These are phyloP conservation scores for Crossaster papposus DNA, from an alignment of 53 echinoderm and acorn worm genomes.

Conservation along the genomic window DNA sequence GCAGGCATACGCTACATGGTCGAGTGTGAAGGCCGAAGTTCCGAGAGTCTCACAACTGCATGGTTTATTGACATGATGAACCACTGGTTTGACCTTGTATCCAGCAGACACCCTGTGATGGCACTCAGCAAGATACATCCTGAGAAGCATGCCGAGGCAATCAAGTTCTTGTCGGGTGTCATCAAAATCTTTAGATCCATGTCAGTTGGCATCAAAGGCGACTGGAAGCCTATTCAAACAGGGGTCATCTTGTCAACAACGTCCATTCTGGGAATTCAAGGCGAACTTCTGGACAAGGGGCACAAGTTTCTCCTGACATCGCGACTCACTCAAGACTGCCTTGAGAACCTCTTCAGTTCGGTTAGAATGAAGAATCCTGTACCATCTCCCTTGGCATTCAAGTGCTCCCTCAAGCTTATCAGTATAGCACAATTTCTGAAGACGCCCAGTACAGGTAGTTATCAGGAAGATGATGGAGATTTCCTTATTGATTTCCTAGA, in stretches of 20 bases:
- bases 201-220: constrained; percentile 57
- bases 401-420: constrained; percentile 69
- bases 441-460: constrained; percentile 48
- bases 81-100: too few relatives aligned
- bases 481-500: constrained; percentile 61
- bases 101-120: constrained; percentile 64
- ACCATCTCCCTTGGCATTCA: constrained; percentile 77
- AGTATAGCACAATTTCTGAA: constrained; percentile 71
- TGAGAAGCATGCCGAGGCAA: constrained; percentile 39
- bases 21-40: too few relatives aligned
- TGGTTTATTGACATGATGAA: neutral
- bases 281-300: constrained; percentile 67
- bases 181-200: constrained; percentile 59
- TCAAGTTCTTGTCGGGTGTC: constrained; percentile 37
- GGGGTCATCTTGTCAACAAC: constrained; percentile 65
- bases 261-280: constrained; percentile 62
- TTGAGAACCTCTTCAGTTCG: constrained; percentile 67
- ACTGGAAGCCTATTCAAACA: constrained; percentile 78
- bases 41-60: neutral
- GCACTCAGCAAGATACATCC: constrained; percentile 63
- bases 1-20: too few relatives aligned
- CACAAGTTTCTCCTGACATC: constrained; percentile 67
- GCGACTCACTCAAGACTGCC: constrained; percentile 70
- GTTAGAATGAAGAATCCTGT: constrained; percentile 71
- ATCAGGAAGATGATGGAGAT: constrained; percentile 66